Evolutionary conservation across 2,888 invertebrate genomes (phyloP), one percentile per base, ranked within the genome.

Genomic region (Callyntrura sp.): DNA sequence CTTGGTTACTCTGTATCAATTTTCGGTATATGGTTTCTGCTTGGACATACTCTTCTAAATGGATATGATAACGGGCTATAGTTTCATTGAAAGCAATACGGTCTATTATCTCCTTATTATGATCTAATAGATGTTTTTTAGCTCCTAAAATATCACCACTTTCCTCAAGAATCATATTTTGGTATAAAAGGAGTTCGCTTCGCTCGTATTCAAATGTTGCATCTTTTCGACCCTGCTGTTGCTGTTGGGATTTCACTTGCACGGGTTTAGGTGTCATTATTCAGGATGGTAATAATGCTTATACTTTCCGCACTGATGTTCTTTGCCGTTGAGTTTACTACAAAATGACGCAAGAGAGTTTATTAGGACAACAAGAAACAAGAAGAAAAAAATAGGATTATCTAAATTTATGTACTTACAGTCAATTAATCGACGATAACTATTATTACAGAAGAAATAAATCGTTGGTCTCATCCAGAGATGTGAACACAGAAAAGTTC

Each of bases 91-190:
- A 96, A 65, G 98, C 97, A 94, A 99, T 95, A 94, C 98, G 98
- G 95, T 99, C 99, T 94, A 98, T 97, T 94, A 99, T 99, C 95
- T 98, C 97, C 93, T 96, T 96, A 94, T 98, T 97, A 94, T 98
- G 97, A 94, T 97, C 96, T 93, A 97, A 96, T 94, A 99, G 95
- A 95, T 99, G 99, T 93, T 96, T 96, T 91, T 99, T 95, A 4
- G 99, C 99, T 93, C 97, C 97, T 91, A 97, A 96, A 93, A 96
- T 96, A 94, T 98, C 97, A 28, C 98, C 98, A 0, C 98, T 98
- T 95, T 99, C 99, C 92, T 98, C 97, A 93, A 99, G 96, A 84
- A 99, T 98, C 96, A 98, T 96, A 95, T 98, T 99, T 95, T 99
- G 99, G 95, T 99, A 99, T 20, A 99, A 95, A 86, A 99, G 95